Evolutionary conservation across 2,113 vertebrate genomes (phyloP), one percentile per base, ranked within the genome.

Genomic region (Scytalopus superciliaris): DNA sequence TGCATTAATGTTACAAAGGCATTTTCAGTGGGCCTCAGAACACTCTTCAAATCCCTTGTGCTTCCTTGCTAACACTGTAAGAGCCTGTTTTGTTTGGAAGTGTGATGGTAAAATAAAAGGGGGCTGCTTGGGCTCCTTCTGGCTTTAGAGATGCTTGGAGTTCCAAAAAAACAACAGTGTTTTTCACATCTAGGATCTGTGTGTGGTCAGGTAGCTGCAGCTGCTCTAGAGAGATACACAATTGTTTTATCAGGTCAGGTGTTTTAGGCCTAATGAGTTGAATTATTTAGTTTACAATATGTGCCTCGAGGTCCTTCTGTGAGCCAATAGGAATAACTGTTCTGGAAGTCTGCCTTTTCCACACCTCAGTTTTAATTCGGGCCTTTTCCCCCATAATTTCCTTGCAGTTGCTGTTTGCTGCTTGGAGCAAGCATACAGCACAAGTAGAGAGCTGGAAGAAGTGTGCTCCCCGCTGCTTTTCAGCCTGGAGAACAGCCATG

Each of bases 351-450:
- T 55, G 15, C 25, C n/a, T 66, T 74, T 84, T 50, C 21, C 25
- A 11, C 28, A 56, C 21, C 21, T 70, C 0, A 0, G 1, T 17
- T 63, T 90, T 88, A 63, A 10, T 33, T 3, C 4, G 16, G 28
- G 12, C 27, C 17, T 67, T 53, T 28, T 27, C 14, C 6, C 8
- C 4, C 1, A 30, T 19, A 55, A 28, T 39, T n/a, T 88, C 63
- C 15, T 45, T 70, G 25, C 19, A 24, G 52, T 35, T 64, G 24
- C 35, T 50, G 8, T 60, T 83, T 31, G n/a, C 9, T 84, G 17
- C 55, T 50, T 45, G 47, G 37, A 66, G 7, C 40, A 39, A 76
- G 30, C 6, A 6, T 12, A 12, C 7, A 44, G 56, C 62, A 37
- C 1, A 7, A 68, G 21, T 11, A n/a, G 45, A 62, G 57, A 77